Percentiles rank a stretch among this genome's conserved stretches.
phyloP scores from a whole-genome alignment of 2,888 invertebrate species.

The Pecten maximus region DNA sequence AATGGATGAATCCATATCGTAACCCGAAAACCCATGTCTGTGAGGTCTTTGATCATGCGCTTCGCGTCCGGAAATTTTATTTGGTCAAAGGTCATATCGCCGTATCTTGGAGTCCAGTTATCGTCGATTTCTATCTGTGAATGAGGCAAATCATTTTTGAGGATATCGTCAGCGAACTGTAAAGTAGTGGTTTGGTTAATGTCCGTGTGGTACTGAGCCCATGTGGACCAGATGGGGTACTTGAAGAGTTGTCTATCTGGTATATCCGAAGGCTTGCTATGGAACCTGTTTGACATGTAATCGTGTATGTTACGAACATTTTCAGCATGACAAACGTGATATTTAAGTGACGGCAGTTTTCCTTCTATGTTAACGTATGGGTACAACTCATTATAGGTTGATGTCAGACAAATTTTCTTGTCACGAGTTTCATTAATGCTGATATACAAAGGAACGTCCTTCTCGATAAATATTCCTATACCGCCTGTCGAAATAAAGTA shows the following conservation, averaged over 20 bases:
- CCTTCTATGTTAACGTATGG: conserved; percentile 67
- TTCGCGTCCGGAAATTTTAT: conserved; percentile 89
- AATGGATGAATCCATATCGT: conserved; percentile 87
- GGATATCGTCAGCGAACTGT: conserved; percentile 69
- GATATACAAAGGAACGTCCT: conserved; percentile 89
- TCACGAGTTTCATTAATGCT: conserved; percentile 87
- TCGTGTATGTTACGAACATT: conserved; percentile 66
- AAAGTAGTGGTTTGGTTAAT: conserved; percentile 85
- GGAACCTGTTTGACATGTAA: conserved; percentile 85
- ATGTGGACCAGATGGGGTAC: conserved; percentile 94
- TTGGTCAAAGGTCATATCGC: conserved; percentile 89
- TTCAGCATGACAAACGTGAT: conserved; percentile 67
- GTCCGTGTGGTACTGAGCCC: conserved; percentile 89
- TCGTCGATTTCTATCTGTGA: conserved; percentile 88
- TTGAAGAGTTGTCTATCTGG: conserved; percentile 89
- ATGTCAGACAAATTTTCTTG: conserved; percentile 66
- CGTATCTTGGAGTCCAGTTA: conserved; percentile 94
- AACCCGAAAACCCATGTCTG: conserved; percentile 87
- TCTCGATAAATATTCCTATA: conserved; percentile 87
- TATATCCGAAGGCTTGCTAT: conserved; percentile 84
- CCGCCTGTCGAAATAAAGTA: conserved; percentile 88
- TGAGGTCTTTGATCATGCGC: conserved; percentile 83
- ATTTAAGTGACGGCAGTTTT: conserved; percentile 62
- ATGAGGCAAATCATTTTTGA: conserved; percentile 65
- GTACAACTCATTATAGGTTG: conserved; percentile 62